Evolutionary conservation across 2,888 invertebrate species (phyloP).

Genomic region (Apotomis betuletana): DNA sequence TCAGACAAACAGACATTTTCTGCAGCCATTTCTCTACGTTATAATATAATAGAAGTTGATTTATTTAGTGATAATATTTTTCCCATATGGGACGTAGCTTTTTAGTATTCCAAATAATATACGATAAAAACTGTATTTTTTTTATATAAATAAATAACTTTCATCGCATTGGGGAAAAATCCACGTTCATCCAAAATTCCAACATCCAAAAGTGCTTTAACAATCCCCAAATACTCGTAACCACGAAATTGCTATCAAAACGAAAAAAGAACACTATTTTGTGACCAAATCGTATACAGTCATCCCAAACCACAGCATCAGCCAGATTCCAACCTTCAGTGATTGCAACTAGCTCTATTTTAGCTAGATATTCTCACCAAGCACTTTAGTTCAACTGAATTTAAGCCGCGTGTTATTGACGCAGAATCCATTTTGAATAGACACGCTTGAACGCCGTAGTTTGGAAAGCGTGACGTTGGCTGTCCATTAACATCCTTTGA

Average conservation of each 20-base stretch:
- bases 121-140: too few species aligned
- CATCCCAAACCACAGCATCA: neutral
- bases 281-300: neutral
- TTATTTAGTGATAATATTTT: too few species aligned
- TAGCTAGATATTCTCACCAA: neutral
- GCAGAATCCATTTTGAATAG: constrained; percentile 2
- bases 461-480: constrained; percentile 30
- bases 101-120: too few species aligned
- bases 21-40: too few species aligned
- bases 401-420: neutral
- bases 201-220: too few species aligned
- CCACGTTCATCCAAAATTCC: too few species aligned
- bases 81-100: too few species aligned
- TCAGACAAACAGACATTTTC: too few species aligned
- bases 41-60: too few species aligned
- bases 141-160: too few species aligned
- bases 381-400: neutral
- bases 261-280: neutral
- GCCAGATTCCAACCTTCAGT: neutral
- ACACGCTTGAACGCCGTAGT: neutral
- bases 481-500: constrained; percentile 43
- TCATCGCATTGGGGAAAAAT: too few species aligned
- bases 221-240: too few species aligned
- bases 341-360: neutral
- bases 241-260: neutral